Evolutionary conservation across 2,888 invertebrate genomes (phyloP), one percentile per base, ranked within the genome.

Genomic region (Erebia aethiops): DNA sequence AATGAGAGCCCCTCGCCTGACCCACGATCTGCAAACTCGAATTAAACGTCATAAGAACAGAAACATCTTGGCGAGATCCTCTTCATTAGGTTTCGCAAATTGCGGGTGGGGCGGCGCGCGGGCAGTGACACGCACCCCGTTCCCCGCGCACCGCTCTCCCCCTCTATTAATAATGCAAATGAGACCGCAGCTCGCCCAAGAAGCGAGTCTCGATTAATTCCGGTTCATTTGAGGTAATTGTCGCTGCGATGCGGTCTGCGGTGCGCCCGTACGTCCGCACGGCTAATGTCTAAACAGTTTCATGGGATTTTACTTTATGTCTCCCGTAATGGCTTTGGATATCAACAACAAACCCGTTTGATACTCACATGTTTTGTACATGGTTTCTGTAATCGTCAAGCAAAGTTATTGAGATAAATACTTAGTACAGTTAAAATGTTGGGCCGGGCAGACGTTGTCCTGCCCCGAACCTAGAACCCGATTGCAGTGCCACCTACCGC

Each of bases 171-270:
- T 93, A 93, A 93, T 93, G 92, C 90, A 92, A 92, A 92, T 92
- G 92, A 92, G 92, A 90, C 92, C 92, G 91, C 92, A 90, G 90
- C 91, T 85, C 87, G 91, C 90, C 91, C 92, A 92, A 92, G 92
- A 87, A 90, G 90, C 89, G 90, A 87, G 88, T 88, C 91, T 84
- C 92, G 91, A 93, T 93, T 93, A 92, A 93, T 92, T 92, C 91
- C 86, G 92, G 90, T 93, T 92, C 92, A 92, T 92, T 93, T 93
- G 92, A 91, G 93, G 92, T 92, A 93, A 93, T 92, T 93, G 92
- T 92, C 92, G 88, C 84, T 87, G 90, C 81, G 85, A 83, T 87
- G 89, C 85, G 90, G 90, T 87, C 81, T 88, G 89, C 82, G 90
- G 89, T 84, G 77, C 75, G 77, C 76, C 76, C 75, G 77, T 72